Evolutionary conservation across 2,797 vertebrate genomes (phyloP), one percentile per base, ranked within the genome.

Genomic region (Chelon labrosus): DNA sequence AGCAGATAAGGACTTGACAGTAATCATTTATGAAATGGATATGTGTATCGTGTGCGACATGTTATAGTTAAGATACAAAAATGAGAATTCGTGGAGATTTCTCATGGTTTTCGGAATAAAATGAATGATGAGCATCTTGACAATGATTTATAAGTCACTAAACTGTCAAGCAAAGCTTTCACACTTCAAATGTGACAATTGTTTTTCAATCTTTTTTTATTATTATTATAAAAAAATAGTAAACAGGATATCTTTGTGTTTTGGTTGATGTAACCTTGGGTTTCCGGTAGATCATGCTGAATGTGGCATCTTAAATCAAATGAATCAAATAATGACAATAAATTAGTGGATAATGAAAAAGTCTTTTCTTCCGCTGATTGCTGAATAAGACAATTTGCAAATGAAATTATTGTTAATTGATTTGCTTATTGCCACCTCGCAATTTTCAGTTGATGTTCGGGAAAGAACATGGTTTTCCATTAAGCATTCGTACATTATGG

Each of bases 11-110:
- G 7, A 67, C 12, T 39, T 27, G 12, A 7, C 25, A 3, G 37
- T 41, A 16, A 39, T 49, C 4, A 61, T 1, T 31, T 4, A 2
- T 35, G 35, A 54, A n/a, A 14, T 4, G n/a, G 31, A 35, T 35
- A 37, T 19, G 10, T 55, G 53, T 19, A 19, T 25, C 4, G 12
- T 50, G 20, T 58, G 3, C 3, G 5, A 39, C 46, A 13, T 41
- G 14, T 25, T 37, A n/a, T 2, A 7, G 22, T 19, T 19, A 22
- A 50, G 2, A 50, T 13, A 16, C 22, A 63, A 62, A 31, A 11
- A 56, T 59, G 31, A 22, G 60, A 14, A 19, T 70, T 42, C 38
- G 38, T 55, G 58, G 6, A 5, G 35, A 12, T 38, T 11, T 70
- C 38, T 39, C 44, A 16, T 20, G 42, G 14, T 65, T 49, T 42